phyloP scores from a whole-genome alignment of 2,888 invertebrate genomes.

The Pecten maximus region DNA sequence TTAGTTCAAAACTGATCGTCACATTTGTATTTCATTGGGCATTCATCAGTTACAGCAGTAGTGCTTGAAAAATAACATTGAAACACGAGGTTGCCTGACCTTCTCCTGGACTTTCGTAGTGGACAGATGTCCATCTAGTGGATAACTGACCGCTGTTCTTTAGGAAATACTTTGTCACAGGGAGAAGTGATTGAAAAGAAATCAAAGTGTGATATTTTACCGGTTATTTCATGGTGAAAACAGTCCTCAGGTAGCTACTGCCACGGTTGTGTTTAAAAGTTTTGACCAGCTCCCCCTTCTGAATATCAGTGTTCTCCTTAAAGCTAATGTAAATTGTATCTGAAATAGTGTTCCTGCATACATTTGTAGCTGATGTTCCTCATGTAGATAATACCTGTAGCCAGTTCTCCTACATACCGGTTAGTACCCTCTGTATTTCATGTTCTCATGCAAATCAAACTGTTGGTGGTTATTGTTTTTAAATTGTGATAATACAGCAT shows the following conservation, averaged over 20 bases:
- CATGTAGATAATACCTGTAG: not conserved
- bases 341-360: not conserved
- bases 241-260: constrained; percentile 13
- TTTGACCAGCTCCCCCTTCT: no score
- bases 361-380: not conserved
- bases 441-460: no score
- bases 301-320: not conserved
- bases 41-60: not conserved
- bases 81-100: not conserved
- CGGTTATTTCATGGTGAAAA: not conserved
- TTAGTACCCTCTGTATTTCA: no score
- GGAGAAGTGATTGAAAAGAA: not conserved
- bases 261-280: not conserved
- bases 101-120: not conserved
- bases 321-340: not conserved
- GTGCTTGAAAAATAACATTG: not conserved
- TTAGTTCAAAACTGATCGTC: constrained; percentile 26
- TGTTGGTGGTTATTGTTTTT: no score
- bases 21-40: not conserved
- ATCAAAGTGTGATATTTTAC: not conserved
- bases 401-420: no score
- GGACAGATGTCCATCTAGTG: not conserved
- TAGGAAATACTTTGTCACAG: not conserved
- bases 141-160: not conserved
- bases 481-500: no score